A percentile compares a stretch with the other conserved stretches of the same genome.
These are phyloP conservation scores for Campoletis sonorensis DNA, from an alignment of 1,140 invertebrate genomes.

Conservation along the genomic window DNA sequence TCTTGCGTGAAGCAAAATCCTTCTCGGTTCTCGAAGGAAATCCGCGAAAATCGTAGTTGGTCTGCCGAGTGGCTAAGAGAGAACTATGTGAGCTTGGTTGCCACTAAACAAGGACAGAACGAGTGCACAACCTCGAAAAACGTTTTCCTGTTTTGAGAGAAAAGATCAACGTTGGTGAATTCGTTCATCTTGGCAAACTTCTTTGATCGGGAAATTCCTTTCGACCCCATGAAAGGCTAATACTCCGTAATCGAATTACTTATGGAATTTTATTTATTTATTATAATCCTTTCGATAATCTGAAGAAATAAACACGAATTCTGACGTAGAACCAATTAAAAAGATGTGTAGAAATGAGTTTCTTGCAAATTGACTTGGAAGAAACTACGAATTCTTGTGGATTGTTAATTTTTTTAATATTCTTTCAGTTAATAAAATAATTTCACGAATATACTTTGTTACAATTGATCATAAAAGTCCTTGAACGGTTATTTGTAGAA, in stretches of 20 bases:
- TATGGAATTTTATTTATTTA: neutral
- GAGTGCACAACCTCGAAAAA: neutral
- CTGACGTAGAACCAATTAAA: neutral
- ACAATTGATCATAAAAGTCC: no score
- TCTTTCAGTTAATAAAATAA: no score
- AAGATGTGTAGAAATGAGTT: no score
- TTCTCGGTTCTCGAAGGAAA: constrained; percentile 44
- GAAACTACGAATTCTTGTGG: no score
- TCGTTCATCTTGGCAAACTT: neutral
- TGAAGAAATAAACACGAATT: neutral
- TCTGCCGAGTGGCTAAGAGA: neutral
- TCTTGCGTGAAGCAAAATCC: constrained; percentile 45
- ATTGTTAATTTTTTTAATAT: no score
- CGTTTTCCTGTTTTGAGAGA: neutral
- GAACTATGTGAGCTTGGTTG: constrained; percentile 18
- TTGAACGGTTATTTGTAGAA: no score
- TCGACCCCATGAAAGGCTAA: neutral
- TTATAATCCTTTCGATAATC: neutral
- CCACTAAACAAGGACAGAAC: constrained; percentile 53
- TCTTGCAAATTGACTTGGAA: no score
- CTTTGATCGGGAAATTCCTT: neutral
- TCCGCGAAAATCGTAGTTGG: constrained; percentile 50
- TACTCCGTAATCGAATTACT: neutral
- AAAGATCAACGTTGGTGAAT: neutral
- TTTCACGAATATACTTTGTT: no score